Evolutionary conservation across 2,888 invertebrate species (phyloP), one percentile per base, ranked within the genome.

Genomic region (Aphrophora alni): DNA sequence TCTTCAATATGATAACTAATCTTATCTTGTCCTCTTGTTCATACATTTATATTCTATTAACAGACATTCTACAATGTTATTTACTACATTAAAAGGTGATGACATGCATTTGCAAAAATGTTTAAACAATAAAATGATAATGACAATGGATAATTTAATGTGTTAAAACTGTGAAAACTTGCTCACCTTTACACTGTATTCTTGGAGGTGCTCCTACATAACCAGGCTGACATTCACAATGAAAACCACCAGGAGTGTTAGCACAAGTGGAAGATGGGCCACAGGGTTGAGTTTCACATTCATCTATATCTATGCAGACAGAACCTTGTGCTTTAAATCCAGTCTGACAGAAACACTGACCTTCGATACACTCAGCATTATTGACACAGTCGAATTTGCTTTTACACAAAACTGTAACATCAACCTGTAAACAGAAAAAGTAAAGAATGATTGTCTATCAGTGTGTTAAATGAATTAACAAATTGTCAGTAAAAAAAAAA

Each of bases 311-410:
- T 73, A 93, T 89, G 87, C 97, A 97, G 84, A 93, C 91, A 0
- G 96, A 93, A 68, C 94, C 95, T 84, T 92, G 92, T 0, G 96
- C 93, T 82, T 93, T 91, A 87, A 97, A 97, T 24, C 97, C 97
- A 85, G 95, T 93, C 88, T 95, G 93, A 87, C 97, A 97, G 90
- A 95, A 96, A 87, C 97, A 97, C 89, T 96, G 96, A 83, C 92
- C 93, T 86, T 97, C 95, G 83, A 95, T 92, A 87, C 97, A 97
- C 89, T 96, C 96, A 0, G 96, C 97, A 87, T 97, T 97, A 88
- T 96, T 97, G 44, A 96, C 95, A 87, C 97, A 97, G 87, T 97
- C 96, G 86, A 96, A 97, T 87, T 97, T 96, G 0, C 94, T 93
- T 89, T 93, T 93, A 87, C 97, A 97, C 44, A 95, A 89, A 70